These are phyloP conservation scores for Formica exsecta DNA, from an alignment of 1,140 invertebrate genomes.

Conservation along the genomic window DNA sequence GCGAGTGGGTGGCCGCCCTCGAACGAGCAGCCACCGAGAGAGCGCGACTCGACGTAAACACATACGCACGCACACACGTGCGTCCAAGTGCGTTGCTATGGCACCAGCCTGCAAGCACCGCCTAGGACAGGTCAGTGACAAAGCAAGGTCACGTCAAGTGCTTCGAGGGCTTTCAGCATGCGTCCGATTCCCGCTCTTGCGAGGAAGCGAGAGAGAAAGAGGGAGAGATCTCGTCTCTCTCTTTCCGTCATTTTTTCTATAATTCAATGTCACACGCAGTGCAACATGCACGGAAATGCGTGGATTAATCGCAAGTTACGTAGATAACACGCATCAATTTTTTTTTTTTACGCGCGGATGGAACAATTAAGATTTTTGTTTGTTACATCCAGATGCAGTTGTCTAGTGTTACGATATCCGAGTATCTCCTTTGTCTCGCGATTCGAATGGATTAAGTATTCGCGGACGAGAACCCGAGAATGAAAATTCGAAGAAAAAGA, in stretches of 20 bases:
- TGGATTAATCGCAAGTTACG: constrained; percentile 10
- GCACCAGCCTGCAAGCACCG: constrained; percentile 70
- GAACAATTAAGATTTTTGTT: neutral
- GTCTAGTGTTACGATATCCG: neutral
- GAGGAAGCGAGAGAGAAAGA: neutral
- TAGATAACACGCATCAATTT: neutral
- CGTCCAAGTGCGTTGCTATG: constrained; percentile 58
- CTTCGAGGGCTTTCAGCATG: constrained; percentile 56
- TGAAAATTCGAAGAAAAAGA: constrained; percentile 12
- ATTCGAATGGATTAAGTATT: constrained; percentile 6
- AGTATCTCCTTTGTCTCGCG: constrained; percentile 4
- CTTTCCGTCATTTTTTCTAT: constrained; percentile 6
- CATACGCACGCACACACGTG: neutral
- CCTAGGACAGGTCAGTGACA: constrained; percentile 86
- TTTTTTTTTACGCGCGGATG: neutral
- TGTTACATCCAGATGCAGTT: neutral
- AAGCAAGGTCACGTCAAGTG: constrained; percentile 84
- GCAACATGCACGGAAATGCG: neutral
- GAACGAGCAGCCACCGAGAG: neutral
- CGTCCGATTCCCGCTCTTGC: constrained; percentile 9
- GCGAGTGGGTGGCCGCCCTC: constrained; percentile 56
- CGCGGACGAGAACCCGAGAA: neutral
- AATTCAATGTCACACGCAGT: neutral
- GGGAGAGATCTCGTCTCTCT: constrained; percentile 10
- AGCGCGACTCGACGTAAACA: neutral